phyloP scores from a whole-genome alignment of 1,140 invertebrate genomes.

The Aphaenogaster floridana region DNA sequence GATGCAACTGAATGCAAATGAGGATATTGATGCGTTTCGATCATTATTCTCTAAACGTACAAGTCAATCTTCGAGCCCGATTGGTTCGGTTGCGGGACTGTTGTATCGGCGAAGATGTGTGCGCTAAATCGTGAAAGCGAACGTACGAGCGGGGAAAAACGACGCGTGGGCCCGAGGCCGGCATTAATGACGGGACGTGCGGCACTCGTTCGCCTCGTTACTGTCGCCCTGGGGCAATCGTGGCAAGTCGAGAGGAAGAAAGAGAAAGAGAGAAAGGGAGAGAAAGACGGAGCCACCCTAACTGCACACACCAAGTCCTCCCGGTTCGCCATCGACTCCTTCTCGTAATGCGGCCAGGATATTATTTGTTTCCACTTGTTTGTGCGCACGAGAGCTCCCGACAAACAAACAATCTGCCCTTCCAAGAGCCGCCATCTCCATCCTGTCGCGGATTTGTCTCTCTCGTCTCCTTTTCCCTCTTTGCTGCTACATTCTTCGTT shows the following conservation, averaged over 20 bases:
- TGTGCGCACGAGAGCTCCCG: slow-evolving; percentile 81
- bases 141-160: slow-evolving; percentile 22
- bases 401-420: slow-evolving; percentile 83
- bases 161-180: slow-evolving; percentile 81
- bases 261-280: slow-evolving; percentile 51
- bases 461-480: slow-evolving; percentile 26
- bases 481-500: background rate
- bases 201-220: slow-evolving; percentile 84
- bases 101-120: slow-evolving; percentile 37
- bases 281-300: slow-evolving; percentile 53
- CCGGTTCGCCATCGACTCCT: slow-evolving; percentile 60
- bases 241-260: slow-evolving; percentile 16
- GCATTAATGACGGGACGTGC: slow-evolving; percentile 83
- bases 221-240: slow-evolving; percentile 81
- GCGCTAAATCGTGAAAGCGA: slow-evolving; percentile 47
- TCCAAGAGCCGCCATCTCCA: slow-evolving; percentile 56
- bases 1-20: background rate
- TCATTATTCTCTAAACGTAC: slow-evolving; percentile 23
- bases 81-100: slow-evolving; percentile 41
- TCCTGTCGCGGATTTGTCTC: background rate
- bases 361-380: slow-evolving; percentile 86
- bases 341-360: slow-evolving; percentile 82
- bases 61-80: slow-evolving; percentile 62
- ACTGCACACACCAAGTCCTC: slow-evolving; percentile 57
- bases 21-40: slow-evolving; percentile 16